Evolutionary conservation across 2,797 vertebrate genomes (phyloP).

Genomic region (Parauchenoglanis ngamensis): DNA sequence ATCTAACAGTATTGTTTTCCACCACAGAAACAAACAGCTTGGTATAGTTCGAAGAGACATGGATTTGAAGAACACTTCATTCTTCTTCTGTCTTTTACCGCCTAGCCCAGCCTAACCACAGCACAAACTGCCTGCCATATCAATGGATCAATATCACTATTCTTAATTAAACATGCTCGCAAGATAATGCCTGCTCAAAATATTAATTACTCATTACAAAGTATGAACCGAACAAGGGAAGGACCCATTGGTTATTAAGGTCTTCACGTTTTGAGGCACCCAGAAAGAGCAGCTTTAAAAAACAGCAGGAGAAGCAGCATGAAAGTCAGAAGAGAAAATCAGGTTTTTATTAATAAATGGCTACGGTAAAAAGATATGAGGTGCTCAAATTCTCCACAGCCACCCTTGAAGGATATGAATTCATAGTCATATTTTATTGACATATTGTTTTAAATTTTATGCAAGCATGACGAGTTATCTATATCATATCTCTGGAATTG

Average conservation of each 20-base stretch:
- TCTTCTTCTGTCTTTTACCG: not conserved
- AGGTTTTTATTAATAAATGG: constrained; percentile 53
- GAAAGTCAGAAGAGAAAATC: constrained; percentile 31
- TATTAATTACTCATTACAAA: constrained; percentile 15
- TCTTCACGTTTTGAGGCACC: constrained; percentile 26
- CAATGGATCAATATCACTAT: constrained; percentile 16
- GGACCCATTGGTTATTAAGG: constrained; percentile 8
- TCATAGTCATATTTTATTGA: not conserved
- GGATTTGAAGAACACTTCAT: not conserved
- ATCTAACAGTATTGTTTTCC: not conserved
- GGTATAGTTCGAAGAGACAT: not conserved
- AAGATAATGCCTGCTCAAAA: constrained; percentile 20
- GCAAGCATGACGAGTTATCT: not conserved
- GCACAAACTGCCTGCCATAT: not conserved
- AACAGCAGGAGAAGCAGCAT: constrained; percentile 33
- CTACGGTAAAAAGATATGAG: constrained; percentile 6
- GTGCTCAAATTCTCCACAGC: constrained; percentile 23
- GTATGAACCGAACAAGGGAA: not conserved
- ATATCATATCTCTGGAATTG: too few relatives aligned
- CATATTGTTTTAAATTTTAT: not conserved
- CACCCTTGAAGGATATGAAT: not conserved
- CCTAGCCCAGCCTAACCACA: not conserved
- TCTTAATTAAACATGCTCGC: not conserved
- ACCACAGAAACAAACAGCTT: not conserved
- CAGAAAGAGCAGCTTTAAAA: constrained; percentile 24